Evolutionary conservation across 2,888 invertebrate species (phyloP).

Genomic region (Eilema griseolum): DNA sequence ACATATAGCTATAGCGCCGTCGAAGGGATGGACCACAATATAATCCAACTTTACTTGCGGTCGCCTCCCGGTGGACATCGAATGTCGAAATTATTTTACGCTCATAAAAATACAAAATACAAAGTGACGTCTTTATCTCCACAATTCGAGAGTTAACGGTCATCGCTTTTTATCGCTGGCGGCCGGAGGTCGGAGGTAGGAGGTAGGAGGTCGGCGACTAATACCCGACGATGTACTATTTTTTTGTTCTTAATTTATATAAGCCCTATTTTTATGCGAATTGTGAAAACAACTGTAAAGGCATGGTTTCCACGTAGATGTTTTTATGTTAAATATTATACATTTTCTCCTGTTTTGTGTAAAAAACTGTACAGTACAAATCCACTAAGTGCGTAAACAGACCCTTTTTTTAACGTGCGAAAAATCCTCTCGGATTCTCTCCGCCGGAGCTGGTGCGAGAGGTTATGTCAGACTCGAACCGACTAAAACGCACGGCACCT

Average conservation of each 20-base stretch:
- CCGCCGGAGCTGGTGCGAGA: too few species aligned
- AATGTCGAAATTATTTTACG: not conserved
- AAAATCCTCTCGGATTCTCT: too few species aligned
- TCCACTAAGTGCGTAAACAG: too few species aligned
- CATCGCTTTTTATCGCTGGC: constrained; percentile 6
- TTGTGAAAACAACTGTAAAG: not conserved
- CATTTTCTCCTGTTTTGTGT: too few species aligned
- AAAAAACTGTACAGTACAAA: too few species aligned
- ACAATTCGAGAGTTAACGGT: constrained; percentile 2
- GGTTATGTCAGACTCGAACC: too few species aligned
- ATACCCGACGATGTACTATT: too few species aligned
- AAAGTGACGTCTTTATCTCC: constrained; percentile 10
- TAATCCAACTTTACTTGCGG: constrained; percentile 1
- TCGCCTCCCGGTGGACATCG: not conserved
- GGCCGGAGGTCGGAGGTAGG: not conserved
- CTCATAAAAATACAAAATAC: constrained; percentile 12
- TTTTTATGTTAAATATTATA: too few species aligned
- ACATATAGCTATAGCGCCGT: not conserved
- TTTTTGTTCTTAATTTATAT: not conserved
- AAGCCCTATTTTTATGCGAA: not conserved
- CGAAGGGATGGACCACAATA: not conserved
- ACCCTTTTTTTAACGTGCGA: too few species aligned
- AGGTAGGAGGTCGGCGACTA: too few species aligned
- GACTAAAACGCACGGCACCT: too few species aligned
- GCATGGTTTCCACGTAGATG: too few species aligned